phyloP scores from a whole-genome alignment of 1,140 invertebrate genomes.

The Atta colombica region DNA sequence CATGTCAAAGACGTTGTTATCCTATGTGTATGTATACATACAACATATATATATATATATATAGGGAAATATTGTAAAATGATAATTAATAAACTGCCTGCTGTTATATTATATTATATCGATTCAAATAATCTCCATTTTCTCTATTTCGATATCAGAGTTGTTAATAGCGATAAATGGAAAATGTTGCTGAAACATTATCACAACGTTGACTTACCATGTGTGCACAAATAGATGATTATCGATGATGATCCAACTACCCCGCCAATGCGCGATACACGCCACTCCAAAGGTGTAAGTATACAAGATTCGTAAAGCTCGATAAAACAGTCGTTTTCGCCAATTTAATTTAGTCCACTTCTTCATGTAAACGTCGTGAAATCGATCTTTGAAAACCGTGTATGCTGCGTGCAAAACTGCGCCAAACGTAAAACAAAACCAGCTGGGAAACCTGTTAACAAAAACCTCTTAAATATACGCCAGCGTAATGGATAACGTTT shows the following conservation, averaged over 20 bases:
- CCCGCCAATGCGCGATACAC: slow-evolving; percentile 89
- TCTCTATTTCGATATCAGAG: too few relatives aligned
- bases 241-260: slow-evolving; percentile 88
- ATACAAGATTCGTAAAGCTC: slow-evolving; percentile 85
- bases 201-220: slow-evolving; percentile 1
- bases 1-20: too few relatives aligned
- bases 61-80: too few relatives aligned
- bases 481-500: too few relatives aligned
- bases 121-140: too few relatives aligned
- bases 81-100: too few relatives aligned
- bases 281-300: slow-evolving; percentile 88
- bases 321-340: slow-evolving; percentile 55
- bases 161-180: too few relatives aligned
- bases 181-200: neutral
- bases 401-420: slow-evolving; percentile 85
- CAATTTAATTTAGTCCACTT: slow-evolving; percentile 23
- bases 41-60: too few relatives aligned
- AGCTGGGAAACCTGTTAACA: slow-evolving; percentile 83
- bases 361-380: slow-evolving; percentile 69
- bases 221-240: slow-evolving; percentile 9
- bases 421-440: slow-evolving; percentile 85
- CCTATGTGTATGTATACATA: too few relatives aligned
- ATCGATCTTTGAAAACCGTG: slow-evolving; percentile 82
- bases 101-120: too few relatives aligned
- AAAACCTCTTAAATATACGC: neutral